These are phyloP conservation scores for Ephialtes manifestator DNA, from an alignment of 2,888 invertebrate genomes.

Conservation along the genomic window DNA sequence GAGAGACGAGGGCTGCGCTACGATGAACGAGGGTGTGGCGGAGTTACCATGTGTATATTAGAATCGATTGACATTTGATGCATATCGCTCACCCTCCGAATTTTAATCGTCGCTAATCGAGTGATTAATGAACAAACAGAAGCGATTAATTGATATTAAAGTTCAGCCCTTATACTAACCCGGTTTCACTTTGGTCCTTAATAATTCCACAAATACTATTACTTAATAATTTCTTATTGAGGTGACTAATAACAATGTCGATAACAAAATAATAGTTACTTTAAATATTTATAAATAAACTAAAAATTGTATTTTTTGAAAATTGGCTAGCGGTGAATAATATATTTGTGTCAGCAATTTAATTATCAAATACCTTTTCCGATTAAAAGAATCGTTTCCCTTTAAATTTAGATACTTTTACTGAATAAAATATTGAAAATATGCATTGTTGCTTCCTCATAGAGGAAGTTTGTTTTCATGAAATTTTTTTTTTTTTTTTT, in stretches of 20 bases:
- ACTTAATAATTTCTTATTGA: not conserved
- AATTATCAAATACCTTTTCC: too few species aligned
- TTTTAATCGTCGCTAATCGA: constrained; percentile 43
- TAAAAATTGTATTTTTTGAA: too few species aligned
- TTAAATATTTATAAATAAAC: too few species aligned
- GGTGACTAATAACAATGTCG: not conserved
- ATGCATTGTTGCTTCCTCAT: too few species aligned
- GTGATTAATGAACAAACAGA: constrained; percentile 38
- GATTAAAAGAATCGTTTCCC: too few species aligned
- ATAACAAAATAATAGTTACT: too few species aligned
- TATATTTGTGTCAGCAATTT: too few species aligned
- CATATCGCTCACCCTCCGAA: not conserved
- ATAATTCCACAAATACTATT: not conserved
- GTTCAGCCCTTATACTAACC: not conserved
- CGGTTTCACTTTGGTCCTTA: not conserved
- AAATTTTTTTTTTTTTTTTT: too few species aligned
- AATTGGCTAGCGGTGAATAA: too few species aligned
- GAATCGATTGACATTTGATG: constrained; percentile 47
- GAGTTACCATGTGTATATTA: constrained; percentile 5
- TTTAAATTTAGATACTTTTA: too few species aligned
- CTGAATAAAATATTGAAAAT: too few species aligned
- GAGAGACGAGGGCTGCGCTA: not conserved
- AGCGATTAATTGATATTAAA: constrained; percentile 27
- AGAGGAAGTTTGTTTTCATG: too few species aligned
- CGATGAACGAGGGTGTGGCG: constrained; percentile 53